These are phyloP conservation scores for Magallana ariakensis DNA, from an alignment of 1,140 invertebrate genomes.

Conservation along the genomic window DNA sequence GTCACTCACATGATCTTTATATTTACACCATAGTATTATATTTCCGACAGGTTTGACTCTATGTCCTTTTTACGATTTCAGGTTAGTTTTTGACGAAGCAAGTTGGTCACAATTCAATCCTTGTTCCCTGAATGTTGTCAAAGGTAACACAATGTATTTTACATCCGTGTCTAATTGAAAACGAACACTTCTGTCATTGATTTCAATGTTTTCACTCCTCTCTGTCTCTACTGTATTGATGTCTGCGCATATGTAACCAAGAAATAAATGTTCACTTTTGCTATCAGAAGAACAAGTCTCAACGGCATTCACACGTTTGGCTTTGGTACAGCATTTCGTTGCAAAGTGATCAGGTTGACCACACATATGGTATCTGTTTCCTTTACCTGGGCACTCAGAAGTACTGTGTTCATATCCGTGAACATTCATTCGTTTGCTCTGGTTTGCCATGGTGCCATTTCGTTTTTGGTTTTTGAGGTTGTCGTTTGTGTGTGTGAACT, in stretches of 20 bases:
- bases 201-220: not conserved
- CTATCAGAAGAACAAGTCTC: constrained; percentile 64
- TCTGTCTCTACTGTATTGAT: too few species aligned
- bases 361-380: too few species aligned
- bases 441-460: too few species aligned
- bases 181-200: not conserved
- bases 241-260: not conserved
- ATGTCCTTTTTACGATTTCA: not conserved
- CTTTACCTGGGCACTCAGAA: too few species aligned
- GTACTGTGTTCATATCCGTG: too few species aligned
- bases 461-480: too few species aligned
- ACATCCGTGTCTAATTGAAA: constrained; percentile 2
- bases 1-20: not conserved
- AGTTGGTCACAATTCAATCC: constrained; percentile 32
- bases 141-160: too few species aligned
- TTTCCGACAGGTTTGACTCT: constrained; percentile 24
- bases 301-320: constrained; percentile 28
- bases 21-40: not conserved
- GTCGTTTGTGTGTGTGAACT: not conserved
- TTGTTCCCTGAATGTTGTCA: not conserved
- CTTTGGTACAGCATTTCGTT: not conserved
- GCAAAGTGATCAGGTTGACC: constrained; percentile 29
- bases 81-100: not conserved
- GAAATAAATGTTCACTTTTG: constrained; percentile 66
- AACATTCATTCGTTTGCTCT: too few species aligned